A percentile compares a stretch with the other conserved stretches of the same genome.
These are phyloP conservation scores for Thrips palmi DNA, from an alignment of 1,140 invertebrate species.

Conservation along the genomic window DNA sequence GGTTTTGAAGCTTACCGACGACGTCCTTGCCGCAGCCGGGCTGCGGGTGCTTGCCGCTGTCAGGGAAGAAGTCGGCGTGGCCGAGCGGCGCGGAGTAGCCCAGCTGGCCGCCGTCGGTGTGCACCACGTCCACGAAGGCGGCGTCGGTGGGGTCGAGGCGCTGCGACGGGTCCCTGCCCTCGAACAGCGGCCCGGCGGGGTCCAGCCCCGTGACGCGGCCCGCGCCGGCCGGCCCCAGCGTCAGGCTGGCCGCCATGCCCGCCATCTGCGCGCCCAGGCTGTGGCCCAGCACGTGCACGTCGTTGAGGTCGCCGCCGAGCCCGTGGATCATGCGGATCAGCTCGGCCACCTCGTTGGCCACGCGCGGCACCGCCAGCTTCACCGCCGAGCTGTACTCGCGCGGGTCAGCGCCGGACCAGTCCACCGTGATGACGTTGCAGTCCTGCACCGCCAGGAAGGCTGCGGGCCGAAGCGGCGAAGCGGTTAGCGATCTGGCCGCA, in stretches of 20 bases:
- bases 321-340: too few species aligned
- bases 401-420: conserved; percentile 68
- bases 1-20: too few species aligned
- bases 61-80: conserved; percentile 50
- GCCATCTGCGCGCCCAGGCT: conserved; percentile 70
- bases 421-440: conserved; percentile 64
- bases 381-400: conserved; percentile 53
- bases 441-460: too few species aligned
- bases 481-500: too few species aligned
- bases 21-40: conserved; percentile 39
- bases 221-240: conserved; percentile 45
- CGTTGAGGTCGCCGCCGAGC: too few species aligned
- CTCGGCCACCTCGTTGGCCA: too few species aligned
- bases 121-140: conserved; percentile 68
- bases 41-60: conserved; percentile 35
- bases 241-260: conserved; percentile 62
- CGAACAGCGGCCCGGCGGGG: conserved; percentile 73
- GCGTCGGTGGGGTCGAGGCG: conserved; percentile 67
- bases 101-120: conserved; percentile 51
- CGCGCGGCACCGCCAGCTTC: background rate
- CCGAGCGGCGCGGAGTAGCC: conserved; percentile 28
- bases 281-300: conserved; percentile 68
- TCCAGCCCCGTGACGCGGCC: conserved; percentile 68
- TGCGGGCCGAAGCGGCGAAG: too few species aligned
- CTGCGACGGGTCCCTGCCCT: conserved; percentile 60